These are phyloP conservation scores for Pelecanoides urinatrix DNA, from an alignment of 2,113 vertebrate genomes.

Conservation along the genomic window DNA sequence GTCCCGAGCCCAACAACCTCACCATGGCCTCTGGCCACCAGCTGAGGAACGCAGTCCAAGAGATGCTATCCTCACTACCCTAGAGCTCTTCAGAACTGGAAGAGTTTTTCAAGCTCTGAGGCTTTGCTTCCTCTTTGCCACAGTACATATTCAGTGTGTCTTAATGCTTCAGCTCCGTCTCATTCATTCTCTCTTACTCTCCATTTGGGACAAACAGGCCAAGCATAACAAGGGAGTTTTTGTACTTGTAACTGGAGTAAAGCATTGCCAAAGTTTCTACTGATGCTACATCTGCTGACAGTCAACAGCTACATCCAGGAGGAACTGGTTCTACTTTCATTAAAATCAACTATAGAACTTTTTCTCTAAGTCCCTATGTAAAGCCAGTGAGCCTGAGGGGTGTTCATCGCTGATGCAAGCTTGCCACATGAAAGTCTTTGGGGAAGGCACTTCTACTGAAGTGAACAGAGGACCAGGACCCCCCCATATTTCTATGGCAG, in stretches of 20 bases:
- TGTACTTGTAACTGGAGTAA: background rate
- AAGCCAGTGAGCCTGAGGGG: background rate
- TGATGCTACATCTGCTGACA: background rate
- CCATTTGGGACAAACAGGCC: background rate
- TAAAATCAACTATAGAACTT: background rate
- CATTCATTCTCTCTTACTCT: background rate
- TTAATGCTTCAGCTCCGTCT: background rate
- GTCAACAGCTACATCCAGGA: background rate
- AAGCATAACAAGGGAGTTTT: background rate
- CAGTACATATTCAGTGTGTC: accelerated
- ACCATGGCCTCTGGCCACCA: background rate
- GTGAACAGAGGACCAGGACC: accelerated
- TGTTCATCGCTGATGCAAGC: background rate
- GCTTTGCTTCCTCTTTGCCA: background rate
- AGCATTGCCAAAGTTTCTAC: background rate
- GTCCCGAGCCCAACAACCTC: background rate
- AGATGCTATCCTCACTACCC: background rate
- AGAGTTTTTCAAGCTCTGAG: background rate
- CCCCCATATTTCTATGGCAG: background rate
- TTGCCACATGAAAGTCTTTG: background rate
- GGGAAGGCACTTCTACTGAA: background rate
- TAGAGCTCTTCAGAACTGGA: background rate
- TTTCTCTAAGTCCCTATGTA: background rate
- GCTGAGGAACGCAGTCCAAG: background rate
- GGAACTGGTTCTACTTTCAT: background rate